Percentiles rank a stretch among this genome's conserved stretches.
phyloP scores from a whole-genome alignment of 2,113 vertebrate genomes.

The Dolichotis patagonum region DNA sequence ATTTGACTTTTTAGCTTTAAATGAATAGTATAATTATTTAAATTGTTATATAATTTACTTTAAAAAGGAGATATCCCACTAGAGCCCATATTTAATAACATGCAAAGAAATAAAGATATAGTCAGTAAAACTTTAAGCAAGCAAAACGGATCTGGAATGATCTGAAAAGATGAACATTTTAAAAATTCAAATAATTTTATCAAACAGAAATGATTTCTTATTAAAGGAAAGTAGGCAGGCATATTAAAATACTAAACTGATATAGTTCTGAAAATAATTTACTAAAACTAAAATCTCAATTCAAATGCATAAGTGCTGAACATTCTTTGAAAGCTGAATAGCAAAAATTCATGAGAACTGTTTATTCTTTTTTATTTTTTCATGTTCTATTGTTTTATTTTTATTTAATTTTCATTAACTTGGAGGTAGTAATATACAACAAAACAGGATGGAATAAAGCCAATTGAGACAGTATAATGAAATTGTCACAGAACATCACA shows the following conservation, averaged over 20 bases:
- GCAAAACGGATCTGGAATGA: neutral
- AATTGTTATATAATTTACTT: neutral
- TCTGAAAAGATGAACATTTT: neutral
- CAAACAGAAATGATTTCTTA: neutral
- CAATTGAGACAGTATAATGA: too few species aligned
- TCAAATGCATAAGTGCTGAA: neutral
- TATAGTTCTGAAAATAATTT: neutral
- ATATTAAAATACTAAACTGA: conserved; percentile 30
- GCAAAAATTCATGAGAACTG: neutral
- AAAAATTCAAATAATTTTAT: neutral
- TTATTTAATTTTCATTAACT: too few species aligned
- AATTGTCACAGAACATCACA: too few species aligned
- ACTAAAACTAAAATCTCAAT: neutral
- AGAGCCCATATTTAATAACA: neutral
- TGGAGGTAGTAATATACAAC: too few species aligned
- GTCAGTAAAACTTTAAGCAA: neutral
- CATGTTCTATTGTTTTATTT: too few species aligned
- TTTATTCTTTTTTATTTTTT: too few species aligned
- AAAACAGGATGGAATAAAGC: too few species aligned
- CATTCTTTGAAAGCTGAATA: neutral
- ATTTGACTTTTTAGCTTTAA: neutral
- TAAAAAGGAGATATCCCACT: neutral
- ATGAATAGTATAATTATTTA: neutral
- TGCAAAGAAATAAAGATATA: neutral
- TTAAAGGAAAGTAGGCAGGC: neutral